phyloP scores from a whole-genome alignment of 2,113 vertebrate species.

The Pygoscelis adeliae region DNA sequence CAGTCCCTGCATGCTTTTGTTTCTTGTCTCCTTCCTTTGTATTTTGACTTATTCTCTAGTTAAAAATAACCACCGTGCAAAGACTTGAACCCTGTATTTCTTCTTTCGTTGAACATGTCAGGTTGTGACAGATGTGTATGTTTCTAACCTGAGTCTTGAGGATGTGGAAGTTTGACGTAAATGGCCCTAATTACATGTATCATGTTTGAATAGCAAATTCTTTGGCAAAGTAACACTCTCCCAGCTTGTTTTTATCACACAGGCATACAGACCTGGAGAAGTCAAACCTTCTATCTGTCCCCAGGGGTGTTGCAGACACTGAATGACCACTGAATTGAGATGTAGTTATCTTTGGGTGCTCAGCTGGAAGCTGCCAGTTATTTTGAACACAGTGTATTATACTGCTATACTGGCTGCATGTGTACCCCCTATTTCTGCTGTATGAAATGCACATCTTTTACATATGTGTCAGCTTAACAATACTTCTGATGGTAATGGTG shows the following conservation, averaged over 20 bases:
- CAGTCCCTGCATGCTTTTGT: background rate
- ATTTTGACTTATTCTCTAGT: background rate
- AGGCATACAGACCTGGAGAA: background rate
- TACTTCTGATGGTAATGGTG: background rate
- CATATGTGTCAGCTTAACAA: background rate
- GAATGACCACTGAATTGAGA: background rate
- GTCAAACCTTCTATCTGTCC: background rate
- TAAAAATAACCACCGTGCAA: background rate
- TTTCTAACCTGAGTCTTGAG: background rate
- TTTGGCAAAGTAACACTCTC: background rate
- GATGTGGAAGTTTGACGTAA: background rate
- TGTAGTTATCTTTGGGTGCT: background rate
- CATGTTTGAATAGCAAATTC: background rate
- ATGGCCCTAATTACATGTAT: background rate
- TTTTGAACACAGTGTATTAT: background rate
- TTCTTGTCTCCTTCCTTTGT: background rate
- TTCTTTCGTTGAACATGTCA: background rate
- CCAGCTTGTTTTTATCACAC: background rate
- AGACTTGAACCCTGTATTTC: background rate
- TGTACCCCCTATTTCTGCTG: accelerated
- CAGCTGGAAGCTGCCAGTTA: background rate
- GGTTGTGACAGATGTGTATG: background rate
- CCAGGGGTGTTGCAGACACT: background rate
- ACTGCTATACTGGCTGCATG: accelerated
- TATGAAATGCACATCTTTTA: background rate